These are phyloP conservation scores for Nesogale talazaci DNA, from an alignment of 2,113 vertebrate genomes.

Conservation along the genomic window DNA sequence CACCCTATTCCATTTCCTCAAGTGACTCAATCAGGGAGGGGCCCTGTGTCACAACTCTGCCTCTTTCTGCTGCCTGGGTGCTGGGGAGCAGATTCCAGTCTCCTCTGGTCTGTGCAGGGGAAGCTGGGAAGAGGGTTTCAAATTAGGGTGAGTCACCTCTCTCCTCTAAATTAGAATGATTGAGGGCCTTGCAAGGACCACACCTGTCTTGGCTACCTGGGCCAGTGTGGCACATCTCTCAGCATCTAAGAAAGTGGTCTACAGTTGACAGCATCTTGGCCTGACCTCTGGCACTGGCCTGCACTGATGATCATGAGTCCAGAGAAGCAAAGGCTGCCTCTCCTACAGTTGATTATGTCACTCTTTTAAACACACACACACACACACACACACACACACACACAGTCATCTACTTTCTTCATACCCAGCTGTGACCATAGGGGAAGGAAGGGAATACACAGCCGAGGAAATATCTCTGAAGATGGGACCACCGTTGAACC, in stretches of 20 bases:
- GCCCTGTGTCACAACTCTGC: neutral
- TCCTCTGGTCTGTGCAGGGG: neutral
- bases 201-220: accelerated
- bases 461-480: too few relatives aligned
- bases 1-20: neutral
- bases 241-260: neutral
- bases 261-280: neutral
- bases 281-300: neutral
- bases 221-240: too few relatives aligned
- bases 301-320: too few relatives aligned
- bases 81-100: neutral
- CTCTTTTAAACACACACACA: too few relatives aligned
- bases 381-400: too few relatives aligned
- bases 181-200: neutral
- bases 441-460: too few relatives aligned
- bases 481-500: too few relatives aligned
- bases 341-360: too few relatives aligned
- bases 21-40: neutral
- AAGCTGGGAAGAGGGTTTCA: neutral
- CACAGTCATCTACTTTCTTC: too few relatives aligned
- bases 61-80: neutral
- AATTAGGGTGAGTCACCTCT: neutral
- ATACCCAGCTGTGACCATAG: too few relatives aligned
- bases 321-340: too few relatives aligned
- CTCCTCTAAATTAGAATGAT: neutral